Evolutionary conservation across 2,888 invertebrate genomes (phyloP).

Genomic region (Hydrotaea cyrtoneurina): DNA sequence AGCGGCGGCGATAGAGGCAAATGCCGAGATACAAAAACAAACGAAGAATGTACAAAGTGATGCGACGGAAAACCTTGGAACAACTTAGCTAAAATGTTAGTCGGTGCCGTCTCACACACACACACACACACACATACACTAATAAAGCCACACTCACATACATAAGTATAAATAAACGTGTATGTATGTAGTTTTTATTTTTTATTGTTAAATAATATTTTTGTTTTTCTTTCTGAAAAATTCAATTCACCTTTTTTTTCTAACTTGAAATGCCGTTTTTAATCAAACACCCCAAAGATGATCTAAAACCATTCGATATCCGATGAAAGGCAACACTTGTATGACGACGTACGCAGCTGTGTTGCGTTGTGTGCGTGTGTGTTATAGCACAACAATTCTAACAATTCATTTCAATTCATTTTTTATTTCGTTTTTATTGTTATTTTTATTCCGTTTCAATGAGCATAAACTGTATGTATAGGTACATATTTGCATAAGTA

Average conservation of each 20-base stretch:
- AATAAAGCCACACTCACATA: neutral
- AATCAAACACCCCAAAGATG: neutral
- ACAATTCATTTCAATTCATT: neutral
- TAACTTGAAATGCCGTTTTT: neutral
- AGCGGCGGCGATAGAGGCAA: neutral
- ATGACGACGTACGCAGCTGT: neutral
- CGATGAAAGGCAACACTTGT: slow-evolving; percentile 19
- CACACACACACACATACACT: neutral
- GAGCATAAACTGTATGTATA: slow-evolving; percentile 8
- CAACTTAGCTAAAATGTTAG: slow-evolving; percentile 47
- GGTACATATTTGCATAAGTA: slow-evolving; percentile 18
- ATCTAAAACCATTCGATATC: neutral
- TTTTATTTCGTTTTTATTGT: slow-evolving; percentile 5
- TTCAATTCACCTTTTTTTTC: neutral
- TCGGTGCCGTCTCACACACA: slow-evolving; percentile 36
- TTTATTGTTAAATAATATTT: slow-evolving; percentile 17
- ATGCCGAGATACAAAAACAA: slow-evolving; percentile 28
- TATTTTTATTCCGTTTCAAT: slow-evolving; percentile 13
- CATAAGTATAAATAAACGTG: slow-evolving; percentile 29
- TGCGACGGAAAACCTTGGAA: slow-evolving; percentile 63
- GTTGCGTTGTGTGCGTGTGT: too few relatives aligned
- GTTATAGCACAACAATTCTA: neutral
- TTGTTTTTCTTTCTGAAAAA: neutral
- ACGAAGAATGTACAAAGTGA: slow-evolving; percentile 44
- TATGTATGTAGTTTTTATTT: neutral